Percentiles rank a stretch among this genome's conserved stretches.
phyloP scores from a whole-genome alignment of 2,797 vertebrate species.

The Dicrostonyx torquatus region DNA sequence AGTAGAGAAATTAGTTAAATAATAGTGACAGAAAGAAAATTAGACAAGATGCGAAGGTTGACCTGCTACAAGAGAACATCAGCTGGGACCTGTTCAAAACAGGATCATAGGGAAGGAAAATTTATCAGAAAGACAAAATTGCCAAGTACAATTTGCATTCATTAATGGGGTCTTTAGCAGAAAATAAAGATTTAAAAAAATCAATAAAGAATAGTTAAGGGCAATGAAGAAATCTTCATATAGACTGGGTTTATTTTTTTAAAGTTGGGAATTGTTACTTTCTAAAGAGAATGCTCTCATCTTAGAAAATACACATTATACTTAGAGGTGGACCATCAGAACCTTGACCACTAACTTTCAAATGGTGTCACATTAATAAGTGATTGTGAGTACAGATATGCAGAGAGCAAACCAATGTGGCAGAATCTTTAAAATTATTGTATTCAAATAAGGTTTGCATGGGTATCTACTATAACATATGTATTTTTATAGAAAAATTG shows the following conservation, averaged over 20 bases:
- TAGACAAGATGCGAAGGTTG: not conserved
- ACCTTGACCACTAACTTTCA: not conserved
- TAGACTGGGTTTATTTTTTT: not conserved
- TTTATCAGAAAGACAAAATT: not conserved
- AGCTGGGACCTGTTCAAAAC: not conserved
- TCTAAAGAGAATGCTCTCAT: not conserved
- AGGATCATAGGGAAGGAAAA: not conserved
- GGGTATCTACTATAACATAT: not conserved
- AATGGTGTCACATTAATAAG: not conserved
- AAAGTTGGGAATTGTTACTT: not conserved
- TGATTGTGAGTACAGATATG: not conserved
- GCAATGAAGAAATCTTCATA: not conserved
- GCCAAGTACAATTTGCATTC: not conserved
- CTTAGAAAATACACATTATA: not conserved
- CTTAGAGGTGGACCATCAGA: not conserved
- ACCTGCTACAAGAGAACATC: not conserved
- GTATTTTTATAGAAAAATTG: not conserved
- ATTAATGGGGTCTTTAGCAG: not conserved
- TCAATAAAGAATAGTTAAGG: not conserved
- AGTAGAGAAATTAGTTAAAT: not conserved
- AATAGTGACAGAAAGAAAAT: not conserved
- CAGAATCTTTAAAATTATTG: not conserved
- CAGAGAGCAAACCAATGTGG: not conserved
- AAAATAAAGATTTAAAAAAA: conserved; percentile 36
- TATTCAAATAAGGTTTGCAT: not conserved